A percentile compares a stretch with the other conserved stretches of the same genome.
These are phyloP conservation scores for Maniola hyperantus DNA, from an alignment of 2,888 invertebrate genomes.

Conservation along the genomic window DNA sequence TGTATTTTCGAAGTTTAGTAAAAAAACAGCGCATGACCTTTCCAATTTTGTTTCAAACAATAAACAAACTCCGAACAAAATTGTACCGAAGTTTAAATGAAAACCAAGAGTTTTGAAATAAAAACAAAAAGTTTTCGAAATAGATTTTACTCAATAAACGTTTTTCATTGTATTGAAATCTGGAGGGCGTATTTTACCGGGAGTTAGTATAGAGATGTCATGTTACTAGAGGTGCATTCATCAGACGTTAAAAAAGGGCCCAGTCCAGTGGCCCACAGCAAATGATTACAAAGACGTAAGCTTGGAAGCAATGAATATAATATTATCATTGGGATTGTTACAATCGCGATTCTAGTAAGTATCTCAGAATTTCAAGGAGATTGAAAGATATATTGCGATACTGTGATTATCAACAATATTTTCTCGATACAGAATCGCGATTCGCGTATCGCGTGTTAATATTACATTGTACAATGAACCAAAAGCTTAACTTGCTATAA, in stretches of 20 bases:
- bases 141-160: conserved; percentile 18
- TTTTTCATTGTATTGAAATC: conserved; percentile 8
- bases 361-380: no score
- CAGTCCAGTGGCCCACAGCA: not conserved
- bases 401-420: no score
- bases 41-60: conserved; percentile 16
- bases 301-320: no score
- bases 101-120: conserved; percentile 15
- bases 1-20: conserved; percentile 4
- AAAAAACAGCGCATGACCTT: conserved; percentile 17
- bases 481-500: no score
- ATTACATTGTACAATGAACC: no score
- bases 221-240: not conserved
- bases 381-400: no score
- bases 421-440: no score
- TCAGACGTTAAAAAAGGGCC: not conserved
- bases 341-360: no score
- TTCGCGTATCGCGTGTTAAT: no score
- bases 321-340: no score
- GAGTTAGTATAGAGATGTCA: not conserved
- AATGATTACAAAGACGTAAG: not conserved
- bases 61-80: conserved; percentile 8
- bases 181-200: conserved; percentile 5
- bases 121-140: conserved; percentile 15
- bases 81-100: conserved; percentile 16